phyloP scores from a whole-genome alignment of 2,113 vertebrate genomes.

The Engraulis encrasicolus region DNA sequence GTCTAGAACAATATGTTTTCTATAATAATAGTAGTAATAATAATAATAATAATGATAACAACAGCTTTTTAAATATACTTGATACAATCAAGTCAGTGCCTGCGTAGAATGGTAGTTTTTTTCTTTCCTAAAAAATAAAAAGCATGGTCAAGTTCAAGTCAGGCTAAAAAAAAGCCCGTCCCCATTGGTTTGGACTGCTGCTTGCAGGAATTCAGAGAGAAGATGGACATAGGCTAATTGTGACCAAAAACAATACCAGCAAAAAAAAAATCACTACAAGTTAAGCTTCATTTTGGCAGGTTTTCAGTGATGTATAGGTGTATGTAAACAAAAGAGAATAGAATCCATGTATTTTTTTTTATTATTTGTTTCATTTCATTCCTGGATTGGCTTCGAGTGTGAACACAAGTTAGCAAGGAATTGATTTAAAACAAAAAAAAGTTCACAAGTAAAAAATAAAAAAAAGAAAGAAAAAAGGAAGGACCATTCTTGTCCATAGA shows the following conservation, averaged over 20 bases:
- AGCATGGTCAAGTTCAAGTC: constrained; percentile 64
- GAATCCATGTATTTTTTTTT: constrained; percentile 27
- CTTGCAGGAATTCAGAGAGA: constrained; percentile 12
- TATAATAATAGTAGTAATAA: constrained; percentile 59
- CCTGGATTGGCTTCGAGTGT: constrained; percentile 52
- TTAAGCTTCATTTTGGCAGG: constrained; percentile 70
- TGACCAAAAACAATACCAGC: constrained; percentile 5
- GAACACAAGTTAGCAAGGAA: not conserved
- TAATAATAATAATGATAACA: constrained; percentile 57
- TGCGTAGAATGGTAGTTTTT: constrained; percentile 60
- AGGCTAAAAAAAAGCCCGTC: constrained; percentile 63
- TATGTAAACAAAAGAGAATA: constrained; percentile 63
- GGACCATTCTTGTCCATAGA: not conserved
- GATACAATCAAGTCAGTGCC: constrained; percentile 60
- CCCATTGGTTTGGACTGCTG: constrained; percentile 42
- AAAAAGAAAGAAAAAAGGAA: not conserved
- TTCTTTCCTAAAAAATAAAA: constrained; percentile 11
- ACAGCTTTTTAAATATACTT: constrained; percentile 61
- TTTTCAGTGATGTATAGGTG: constrained; percentile 63
- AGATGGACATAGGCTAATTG: constrained; percentile 4
- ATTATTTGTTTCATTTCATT: constrained; percentile 17
- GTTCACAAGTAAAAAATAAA: not conserved
- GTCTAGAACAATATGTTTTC: constrained; percentile 66
- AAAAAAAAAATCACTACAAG: constrained; percentile 20
- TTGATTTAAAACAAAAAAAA: not conserved